Base-by-base conservation (phyloP, 2,888 invertebrate species). In the Furcula furcula region DNA sequence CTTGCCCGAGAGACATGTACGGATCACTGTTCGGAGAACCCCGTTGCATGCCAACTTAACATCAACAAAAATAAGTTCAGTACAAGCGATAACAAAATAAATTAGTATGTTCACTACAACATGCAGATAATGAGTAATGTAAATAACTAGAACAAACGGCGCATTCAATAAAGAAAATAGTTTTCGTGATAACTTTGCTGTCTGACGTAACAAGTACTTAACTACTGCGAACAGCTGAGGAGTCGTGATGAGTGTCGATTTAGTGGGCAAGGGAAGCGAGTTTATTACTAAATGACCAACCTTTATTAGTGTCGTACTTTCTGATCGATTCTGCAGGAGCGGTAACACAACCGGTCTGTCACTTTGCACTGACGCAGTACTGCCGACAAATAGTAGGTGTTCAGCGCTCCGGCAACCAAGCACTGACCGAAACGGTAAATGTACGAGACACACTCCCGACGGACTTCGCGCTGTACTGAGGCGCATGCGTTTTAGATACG, bases 1-100 rank as follows among this genome's bases (percentile, higher is more conserved):
- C 91, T 73, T 91, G 89, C 67, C 91, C 91, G 69, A 92, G 80
- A 63, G 90, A 91, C 62, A 90, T 90, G 87, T 92, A 92, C 72
- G 91, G 91, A 77, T 91, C 91, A 76, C 91, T 62, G 36, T 63
- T 91, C 82, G 91, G 89, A 73, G 83, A 78, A 74, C 90, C 89
- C 65, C 90, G 90, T 76, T 92, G 90, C 93, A 93, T 93, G 82
- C 78, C 84, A 71, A 76, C 77, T 77, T 78, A 68, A 73, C 55
- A 65, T 58, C 46, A 60, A 68, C 47, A 67, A 61, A 69, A 66
- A 45, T 36, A 60, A 66, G 65, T 60, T 59, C 64, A 56, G 53
- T 30, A 42, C 36, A 62, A 59, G 57, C 66, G 53, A 55, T 56
- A 36, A 35, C 45, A 49, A 54, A 23, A 30, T 28, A 11, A 15